Percentiles rank a stretch among this genome's conserved stretches.
Evolutionary conservation across 2,113 vertebrate genomes (phyloP).

Genomic region (rabbit (Oryctolagus cuniculus)): DNA sequence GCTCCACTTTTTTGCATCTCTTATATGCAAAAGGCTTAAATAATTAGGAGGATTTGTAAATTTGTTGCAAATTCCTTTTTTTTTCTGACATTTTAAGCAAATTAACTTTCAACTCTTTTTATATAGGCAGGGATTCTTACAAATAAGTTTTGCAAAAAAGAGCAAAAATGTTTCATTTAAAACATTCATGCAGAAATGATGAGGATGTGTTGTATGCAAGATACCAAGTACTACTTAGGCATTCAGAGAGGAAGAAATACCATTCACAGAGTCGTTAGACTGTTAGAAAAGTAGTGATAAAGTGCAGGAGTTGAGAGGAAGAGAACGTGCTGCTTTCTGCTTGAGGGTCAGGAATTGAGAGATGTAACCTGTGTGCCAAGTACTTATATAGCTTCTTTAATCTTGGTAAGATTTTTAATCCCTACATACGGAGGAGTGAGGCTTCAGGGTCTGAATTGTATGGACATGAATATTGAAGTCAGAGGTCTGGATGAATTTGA

Average conservation of each 20-base stretch:
- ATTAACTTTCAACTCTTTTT: background rate
- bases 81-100: background rate
- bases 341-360: background rate
- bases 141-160: constrained; percentile 43
- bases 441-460: background rate
- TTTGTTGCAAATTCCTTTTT: background rate
- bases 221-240: background rate
- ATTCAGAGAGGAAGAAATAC: background rate
- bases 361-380: background rate
- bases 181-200: background rate
- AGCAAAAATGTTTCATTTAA: constrained; percentile 28
- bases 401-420: background rate
- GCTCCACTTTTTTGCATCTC: background rate
- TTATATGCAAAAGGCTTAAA: background rate
- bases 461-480: background rate
- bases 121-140: background rate
- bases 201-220: background rate
- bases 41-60: constrained; percentile 19
- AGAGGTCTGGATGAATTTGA: constrained; percentile 15
- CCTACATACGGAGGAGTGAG: background rate
- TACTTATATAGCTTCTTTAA: background rate
- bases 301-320: background rate
- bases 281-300: background rate
- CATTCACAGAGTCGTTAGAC: rapidly evolving
- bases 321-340: background rate